Evolutionary conservation across 2,113 vertebrate species (phyloP), one percentile per base, ranked within the genome.

Genomic region (Dryoscopus gambensis): DNA sequence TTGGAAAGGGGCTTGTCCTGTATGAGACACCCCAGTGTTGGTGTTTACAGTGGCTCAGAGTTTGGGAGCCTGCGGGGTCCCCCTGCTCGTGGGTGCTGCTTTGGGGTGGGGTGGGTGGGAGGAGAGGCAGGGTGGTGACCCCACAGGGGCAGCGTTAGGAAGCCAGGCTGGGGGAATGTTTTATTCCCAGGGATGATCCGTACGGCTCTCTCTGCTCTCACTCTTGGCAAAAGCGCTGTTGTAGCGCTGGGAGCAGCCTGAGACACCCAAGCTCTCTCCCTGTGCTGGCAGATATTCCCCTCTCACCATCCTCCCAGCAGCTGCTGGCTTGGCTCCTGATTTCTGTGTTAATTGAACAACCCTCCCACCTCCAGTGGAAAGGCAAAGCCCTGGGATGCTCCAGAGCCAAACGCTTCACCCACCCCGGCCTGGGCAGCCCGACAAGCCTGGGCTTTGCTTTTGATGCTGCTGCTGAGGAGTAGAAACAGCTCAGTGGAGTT

Each of bases 21-120:
- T 7, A 0, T 9, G 39, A 63, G 23, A 22, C 13, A 1, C 11
- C 30, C 15, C 27, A 0, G 3, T 5, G n/a, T 2, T 73, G 75
- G 30, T 42, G 40, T 35, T 90, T 23, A 2, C 15, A 28, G 55
- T 12, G 23, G 7, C n/a, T 31, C 44, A 2, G 15, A 42, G 10
- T 55, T 21, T 53, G 70, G 53, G 52, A n/a, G 53, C 25, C 35
- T 42, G 33, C 28, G 71, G 57, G 31, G 17, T 56, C 11, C 25
- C 17, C 8, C 11, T 73, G 28, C 23, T 52, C 16, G 27, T 0
- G 4, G 47, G 18, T 42, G 56, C 60, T 85, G 52, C 49, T 73
- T 15, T 1, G 18, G 46, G 55, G 9, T 74, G 81, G 33, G 42
- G 3, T 47, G 78, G 37, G 14, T 30, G 60, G 35, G 13, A 73